These are phyloP conservation scores for Heterodera filipjevi DNA, from an alignment of 2,888 invertebrate species.

Conservation along the genomic window DNA sequence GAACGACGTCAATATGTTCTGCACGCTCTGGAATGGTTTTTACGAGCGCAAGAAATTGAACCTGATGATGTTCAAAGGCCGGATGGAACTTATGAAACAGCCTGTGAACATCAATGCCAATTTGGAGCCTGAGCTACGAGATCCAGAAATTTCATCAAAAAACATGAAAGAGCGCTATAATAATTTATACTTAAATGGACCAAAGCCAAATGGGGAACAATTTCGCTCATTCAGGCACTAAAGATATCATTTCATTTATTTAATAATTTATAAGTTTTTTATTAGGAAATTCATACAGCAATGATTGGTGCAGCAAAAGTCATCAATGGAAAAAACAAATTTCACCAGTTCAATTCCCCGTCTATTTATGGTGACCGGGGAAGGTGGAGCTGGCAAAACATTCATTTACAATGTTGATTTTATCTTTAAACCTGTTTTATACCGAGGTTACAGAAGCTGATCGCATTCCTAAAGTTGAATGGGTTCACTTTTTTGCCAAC, in stretches of 20 bases:
- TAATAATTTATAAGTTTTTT: too few species aligned
- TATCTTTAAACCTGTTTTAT: background rate
- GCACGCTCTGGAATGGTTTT: background rate
- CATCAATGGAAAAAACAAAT: too few species aligned
- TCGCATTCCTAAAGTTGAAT: background rate
- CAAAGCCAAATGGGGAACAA: too few species aligned
- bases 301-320: background rate
- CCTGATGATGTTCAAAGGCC: background rate
- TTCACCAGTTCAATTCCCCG: background rate
- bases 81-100: background rate
- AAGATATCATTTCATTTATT: too few species aligned
- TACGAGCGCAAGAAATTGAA: background rate
- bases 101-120: background rate
- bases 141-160: background rate
- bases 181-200: too few species aligned
- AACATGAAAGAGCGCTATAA: too few species aligned
- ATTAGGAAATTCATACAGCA: background rate
- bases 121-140: background rate
- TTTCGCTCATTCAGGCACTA: too few species aligned
- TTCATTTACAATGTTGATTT: constrained; percentile 26
- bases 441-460: background rate
- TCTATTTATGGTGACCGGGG: background rate
- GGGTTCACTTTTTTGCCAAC: background rate
- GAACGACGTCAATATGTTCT: background rate
- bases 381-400: constrained; percentile 30